Evolutionary conservation across 53 echinoderm and acorn worm genomes (phyloP).

Genomic region (Holothuria scabra): DNA sequence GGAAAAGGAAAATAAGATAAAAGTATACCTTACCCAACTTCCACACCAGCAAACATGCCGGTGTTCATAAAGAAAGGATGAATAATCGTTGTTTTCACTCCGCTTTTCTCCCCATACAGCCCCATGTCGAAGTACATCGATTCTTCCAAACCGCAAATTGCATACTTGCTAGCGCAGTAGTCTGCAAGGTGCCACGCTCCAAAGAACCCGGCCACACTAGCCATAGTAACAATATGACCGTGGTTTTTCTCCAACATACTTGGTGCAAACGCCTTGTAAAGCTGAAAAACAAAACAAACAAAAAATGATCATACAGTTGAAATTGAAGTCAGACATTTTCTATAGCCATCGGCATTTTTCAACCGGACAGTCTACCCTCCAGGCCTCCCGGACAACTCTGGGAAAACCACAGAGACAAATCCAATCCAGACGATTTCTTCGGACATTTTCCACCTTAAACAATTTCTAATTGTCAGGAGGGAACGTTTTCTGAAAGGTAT

Average conservation of each 20-base stretch:
- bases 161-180: slow-evolving; percentile 95
- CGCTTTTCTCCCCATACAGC: slow-evolving; percentile 63
- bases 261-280: slow-evolving; percentile 91
- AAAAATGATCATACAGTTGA: no score
- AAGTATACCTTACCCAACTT: slow-evolving; percentile 68
- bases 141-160: slow-evolving; percentile 90
- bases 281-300: slow-evolving; percentile 32
- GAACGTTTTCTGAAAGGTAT: no score
- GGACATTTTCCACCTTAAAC: no score
- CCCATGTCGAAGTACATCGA: slow-evolving; percentile 74
- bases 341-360: no score
- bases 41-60: slow-evolving; percentile 92
- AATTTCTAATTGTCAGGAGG: no score
- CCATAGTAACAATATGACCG: slow-evolving; percentile 89
- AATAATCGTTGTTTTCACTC: slow-evolving; percentile 81
- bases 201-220: slow-evolving; percentile 82
- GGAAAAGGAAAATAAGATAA: no score
- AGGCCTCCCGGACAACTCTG: no score
- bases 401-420: no score
- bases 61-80: slow-evolving; percentile 93
- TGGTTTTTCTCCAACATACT: slow-evolving; percentile 87
- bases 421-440: no score
- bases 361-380: no score
- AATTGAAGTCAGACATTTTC: no score
- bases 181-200: slow-evolving; percentile 84